Base-by-base conservation (phyloP, 2,888 invertebrate genomes). In the Galeopsomyia nigrocyanea region DNA sequence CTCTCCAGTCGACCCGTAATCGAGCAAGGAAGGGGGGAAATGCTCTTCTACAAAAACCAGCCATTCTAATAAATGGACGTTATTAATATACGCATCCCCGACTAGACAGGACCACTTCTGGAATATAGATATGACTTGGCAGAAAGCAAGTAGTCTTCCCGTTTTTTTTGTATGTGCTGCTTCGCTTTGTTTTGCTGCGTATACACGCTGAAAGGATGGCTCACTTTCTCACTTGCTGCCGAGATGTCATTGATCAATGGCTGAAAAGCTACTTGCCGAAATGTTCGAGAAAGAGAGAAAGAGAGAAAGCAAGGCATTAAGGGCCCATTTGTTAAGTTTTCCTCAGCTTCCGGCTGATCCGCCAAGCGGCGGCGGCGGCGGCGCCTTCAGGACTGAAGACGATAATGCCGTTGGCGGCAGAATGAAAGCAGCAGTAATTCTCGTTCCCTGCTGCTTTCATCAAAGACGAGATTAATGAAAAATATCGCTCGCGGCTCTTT, bases 241-340 rank as follows among this genome's bases (percentile, higher is more conserved):
- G 61, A 61, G 49, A 61, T 19, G 53, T 71, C 74, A 60, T 65
- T 71, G 71, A 75, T 75, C 74, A 71, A 75, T 69, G 68, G 61
- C 62, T 53, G 57, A 68, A 19, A 57, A 31, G 49, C 21, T 26
- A 64, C 51, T 14, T 47, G 67, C 46, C 16, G 68, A 21, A 50
- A 53, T 47, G 56, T 50, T 46, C n/a, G 55, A 51, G 50, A 53
- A 16, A 68, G 60, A 2, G 31, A 26, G 47, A 21, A 39, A 13
- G 31, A 13, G 57, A 56, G 55, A 16, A 46, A 53, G 39, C 56
- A 57, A 49, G 46, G 46, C 58, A 69, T 71, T 61, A 66, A 69
- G 62, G 63, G 53, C 57, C 69, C 53, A 75, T 75, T 75, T 72
- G 69, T 68, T 64, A 61, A 74, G 68, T 71, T 74, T 71, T 49